Conservation (phyloP, 2,888 invertebrate species). For the Saturnia japonica region DNA sequence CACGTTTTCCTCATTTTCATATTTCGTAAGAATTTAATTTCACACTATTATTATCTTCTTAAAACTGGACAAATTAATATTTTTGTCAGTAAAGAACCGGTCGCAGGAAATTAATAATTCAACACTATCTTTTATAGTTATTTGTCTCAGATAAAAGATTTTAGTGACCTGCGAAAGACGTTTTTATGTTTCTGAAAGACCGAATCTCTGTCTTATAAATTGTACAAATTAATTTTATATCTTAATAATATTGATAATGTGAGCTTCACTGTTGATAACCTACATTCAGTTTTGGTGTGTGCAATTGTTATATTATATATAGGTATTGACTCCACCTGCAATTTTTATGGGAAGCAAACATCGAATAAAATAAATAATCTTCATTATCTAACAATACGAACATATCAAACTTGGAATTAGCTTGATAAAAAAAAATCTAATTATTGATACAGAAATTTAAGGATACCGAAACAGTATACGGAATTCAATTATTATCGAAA, state of each 20-base stretch:
- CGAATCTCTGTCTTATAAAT: slow-evolving; percentile 39
- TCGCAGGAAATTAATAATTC: slow-evolving; percentile 37
- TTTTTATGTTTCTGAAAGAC: slow-evolving; percentile 42
- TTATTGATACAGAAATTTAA: too few relatives aligned
- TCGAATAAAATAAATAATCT: not conserved
- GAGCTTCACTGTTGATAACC: slow-evolving; percentile 51
- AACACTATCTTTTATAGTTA: slow-evolving; percentile 38
- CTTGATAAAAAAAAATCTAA: too few relatives aligned
- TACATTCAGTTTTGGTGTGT: slow-evolving; percentile 36
- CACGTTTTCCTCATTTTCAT: slow-evolving; percentile 52
- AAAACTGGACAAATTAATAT: slow-evolving; percentile 57
- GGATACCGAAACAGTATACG: too few relatives aligned
- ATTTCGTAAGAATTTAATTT: slow-evolving; percentile 35
- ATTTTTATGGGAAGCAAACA: slow-evolving; percentile 2
- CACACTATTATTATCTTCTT: slow-evolving; percentile 46
- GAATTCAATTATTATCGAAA: too few relatives aligned
- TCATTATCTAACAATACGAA: not conserved
- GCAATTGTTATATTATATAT: slow-evolving; percentile 10
- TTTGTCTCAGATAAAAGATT: slow-evolving; percentile 37
- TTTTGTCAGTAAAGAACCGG: slow-evolving; percentile 65
- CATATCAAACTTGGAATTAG: not conserved
- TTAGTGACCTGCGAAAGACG: slow-evolving; percentile 34
- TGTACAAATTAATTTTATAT: slow-evolving; percentile 36
- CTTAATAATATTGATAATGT: slow-evolving; percentile 44
- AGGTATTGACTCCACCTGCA: slow-evolving; percentile 9